These are phyloP conservation scores for Napeogenes inachia DNA, from an alignment of 2,888 invertebrate genomes.

Conservation along the genomic window DNA sequence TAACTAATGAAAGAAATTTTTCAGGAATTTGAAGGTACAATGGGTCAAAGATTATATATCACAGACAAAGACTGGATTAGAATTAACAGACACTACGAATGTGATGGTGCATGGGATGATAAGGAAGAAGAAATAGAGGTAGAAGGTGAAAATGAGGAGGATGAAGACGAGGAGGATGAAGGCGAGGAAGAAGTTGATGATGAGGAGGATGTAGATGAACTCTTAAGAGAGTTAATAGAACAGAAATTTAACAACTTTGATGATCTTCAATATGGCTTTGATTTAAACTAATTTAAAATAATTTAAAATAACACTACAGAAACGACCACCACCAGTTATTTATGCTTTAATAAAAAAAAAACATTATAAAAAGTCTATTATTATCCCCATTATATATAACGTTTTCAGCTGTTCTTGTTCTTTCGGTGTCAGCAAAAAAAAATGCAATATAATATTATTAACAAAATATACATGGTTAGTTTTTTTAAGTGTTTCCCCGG, in stretches of 20 bases:
- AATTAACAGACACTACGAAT: constrained; percentile 69
- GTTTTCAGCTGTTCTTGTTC: constrained; percentile 14
- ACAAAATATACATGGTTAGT: constrained; percentile 61
- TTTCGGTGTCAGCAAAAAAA: constrained; percentile 22
- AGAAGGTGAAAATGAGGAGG: not conserved
- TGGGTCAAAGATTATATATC: constrained; percentile 69
- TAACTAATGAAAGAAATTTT: constrained; percentile 17
- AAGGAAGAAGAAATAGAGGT: constrained; percentile 8
- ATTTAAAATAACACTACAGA: too few species aligned
- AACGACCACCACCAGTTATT: too few species aligned
- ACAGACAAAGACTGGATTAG: constrained; percentile 71
- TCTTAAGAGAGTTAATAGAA: not conserved
- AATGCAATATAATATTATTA: constrained; percentile 63
- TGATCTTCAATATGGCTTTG: too few species aligned
- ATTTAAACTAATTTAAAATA: too few species aligned
- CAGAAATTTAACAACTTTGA: not conserved
- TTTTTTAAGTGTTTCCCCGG: constrained; percentile 61
- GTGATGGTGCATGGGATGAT: constrained; percentile 62
- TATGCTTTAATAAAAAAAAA: too few species aligned
- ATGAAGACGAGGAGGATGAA: constrained; percentile 2
- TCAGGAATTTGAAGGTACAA: constrained; percentile 61
- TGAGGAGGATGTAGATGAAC: not conserved
- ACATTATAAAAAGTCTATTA: not conserved
- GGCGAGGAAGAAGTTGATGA: not conserved
- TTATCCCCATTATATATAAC: constrained; percentile 3